Evolutionary conservation across 2,797 vertebrate genomes (phyloP).

Genomic region (Malacoraja senta): DNA sequence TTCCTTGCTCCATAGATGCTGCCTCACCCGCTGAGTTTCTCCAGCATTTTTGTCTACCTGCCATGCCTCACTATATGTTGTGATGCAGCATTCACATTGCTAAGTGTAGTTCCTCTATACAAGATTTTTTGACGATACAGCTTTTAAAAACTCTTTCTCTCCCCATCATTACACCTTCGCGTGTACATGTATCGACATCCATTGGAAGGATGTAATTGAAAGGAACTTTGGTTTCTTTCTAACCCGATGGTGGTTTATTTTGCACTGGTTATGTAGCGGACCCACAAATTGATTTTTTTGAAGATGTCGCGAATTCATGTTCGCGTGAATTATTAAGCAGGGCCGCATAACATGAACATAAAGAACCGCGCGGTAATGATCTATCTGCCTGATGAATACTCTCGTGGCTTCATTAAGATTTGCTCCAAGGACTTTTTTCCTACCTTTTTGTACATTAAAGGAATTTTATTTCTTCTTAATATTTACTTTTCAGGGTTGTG

Average conservation of each 20-base stretch:
- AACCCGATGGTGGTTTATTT: conserved; percentile 12
- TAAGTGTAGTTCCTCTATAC: background rate
- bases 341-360: background rate
- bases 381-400: conserved; percentile 35
- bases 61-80: too few relatives aligned
- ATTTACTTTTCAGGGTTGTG: conserved; percentile 32
- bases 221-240: background rate
- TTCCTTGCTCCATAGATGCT: too few relatives aligned
- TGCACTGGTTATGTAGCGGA: background rate
- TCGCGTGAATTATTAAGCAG: conserved; percentile 25
- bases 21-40: too few relatives aligned
- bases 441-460: conserved; percentile 19
- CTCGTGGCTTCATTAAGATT: conserved; percentile 32
- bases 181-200: too few relatives aligned
- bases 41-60: too few relatives aligned
- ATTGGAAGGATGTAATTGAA: background rate
- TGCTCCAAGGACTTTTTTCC: conserved; percentile 1
- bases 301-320: conserved; percentile 19
- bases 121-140: background rate
- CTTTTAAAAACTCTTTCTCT: background rate
- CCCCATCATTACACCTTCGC: background rate
- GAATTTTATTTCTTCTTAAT: conserved; percentile 9
- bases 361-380: conserved; percentile 21
- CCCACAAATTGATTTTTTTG: conserved; percentile 6
- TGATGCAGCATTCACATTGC: background rate